Evolutionary conservation across 1,140 invertebrate genomes (phyloP), one percentile per base, ranked within the genome.

Genomic region (Mya arenaria): DNA sequence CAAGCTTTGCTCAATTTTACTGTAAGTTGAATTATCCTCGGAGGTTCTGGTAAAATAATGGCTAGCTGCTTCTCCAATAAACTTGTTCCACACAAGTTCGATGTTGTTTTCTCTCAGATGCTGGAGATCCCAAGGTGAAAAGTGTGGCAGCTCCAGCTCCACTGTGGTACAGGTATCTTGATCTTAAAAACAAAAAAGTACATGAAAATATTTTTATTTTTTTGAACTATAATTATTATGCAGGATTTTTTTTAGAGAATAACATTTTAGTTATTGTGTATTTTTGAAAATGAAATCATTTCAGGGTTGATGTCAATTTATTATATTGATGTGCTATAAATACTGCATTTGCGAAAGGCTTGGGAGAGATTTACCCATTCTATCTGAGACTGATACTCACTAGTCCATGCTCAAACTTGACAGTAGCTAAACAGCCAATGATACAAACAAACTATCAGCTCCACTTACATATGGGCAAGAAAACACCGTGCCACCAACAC

Each of bases 21-120:
- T 32, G 34, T 60, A 80, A 8, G 44, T 32, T 8, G 60, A 34
- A 23, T 34, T 25, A 25, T 60, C 78, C 30, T 32, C 36, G 30
- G 36, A 13, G 13, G 60, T 60, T 55, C 19, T 17, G 23, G 25
- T 41, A 10, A 48, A 32, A 48, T 48, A 23, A 60, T 36, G n/a
- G 23, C 62, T 39, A 23, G 48, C 69, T 6, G 19, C 34, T 23
- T 72, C 69, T 0, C 23, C 28, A 15, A 72, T 17, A 3, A 72
- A 34, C 13, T 56, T 48, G 30, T 72, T 72, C 69, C 69, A 72
- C 23, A 25, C 48, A 19, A 72, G 44, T 36, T 72, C 69, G 23
- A 52, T 32, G 23, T 72, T 72, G 10, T 34, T n/a, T n/a, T 72
- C 32, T 19, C 34, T 36, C 30, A 72, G 30, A 36, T 52, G 52